phyloP scores from a whole-genome alignment of 2,113 vertebrate species.

The Onychostoma macrolepis region DNA sequence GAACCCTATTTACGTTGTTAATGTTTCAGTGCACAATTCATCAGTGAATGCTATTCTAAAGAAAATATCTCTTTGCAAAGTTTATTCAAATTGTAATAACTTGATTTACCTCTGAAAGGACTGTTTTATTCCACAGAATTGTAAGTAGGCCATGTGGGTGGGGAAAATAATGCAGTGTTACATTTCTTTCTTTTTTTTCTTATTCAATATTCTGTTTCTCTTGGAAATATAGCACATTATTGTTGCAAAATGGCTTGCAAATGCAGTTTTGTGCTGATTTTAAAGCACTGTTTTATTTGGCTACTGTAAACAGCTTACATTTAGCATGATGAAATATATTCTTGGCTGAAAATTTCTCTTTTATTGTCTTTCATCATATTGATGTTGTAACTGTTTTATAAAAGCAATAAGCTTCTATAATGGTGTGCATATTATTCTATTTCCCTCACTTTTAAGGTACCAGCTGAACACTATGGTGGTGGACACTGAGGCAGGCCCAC shows the following conservation, averaged over 20 bases:
- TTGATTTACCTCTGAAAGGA: constrained; percentile 8
- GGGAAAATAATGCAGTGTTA: not conserved
- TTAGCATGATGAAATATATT: not conserved
- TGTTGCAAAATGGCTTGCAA: not conserved
- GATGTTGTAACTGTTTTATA: constrained; percentile 12
- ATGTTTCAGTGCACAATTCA: not conserved
- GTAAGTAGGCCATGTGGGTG: not conserved
- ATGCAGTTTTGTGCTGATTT: not conserved
- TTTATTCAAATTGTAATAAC: not conserved
- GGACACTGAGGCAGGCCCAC: constrained; percentile 86
- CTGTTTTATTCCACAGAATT: not conserved
- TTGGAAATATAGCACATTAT: not conserved
- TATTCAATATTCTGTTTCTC: not conserved
- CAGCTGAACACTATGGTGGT: constrained; percentile 91
- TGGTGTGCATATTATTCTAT: not conserved
- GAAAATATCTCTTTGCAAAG: not conserved
- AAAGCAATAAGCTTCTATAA: not conserved
- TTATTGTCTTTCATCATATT: not conserved
- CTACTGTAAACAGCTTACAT: not conserved
- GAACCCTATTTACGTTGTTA: not conserved
- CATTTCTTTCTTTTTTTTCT: not conserved
- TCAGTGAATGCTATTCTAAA: not conserved
- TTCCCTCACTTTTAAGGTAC: constrained; percentile 75
- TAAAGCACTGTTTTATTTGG: not conserved
- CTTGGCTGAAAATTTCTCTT: not conserved